Conservation (phyloP, 2,797 vertebrate species). For the Thamnophis elegans region DNA sequence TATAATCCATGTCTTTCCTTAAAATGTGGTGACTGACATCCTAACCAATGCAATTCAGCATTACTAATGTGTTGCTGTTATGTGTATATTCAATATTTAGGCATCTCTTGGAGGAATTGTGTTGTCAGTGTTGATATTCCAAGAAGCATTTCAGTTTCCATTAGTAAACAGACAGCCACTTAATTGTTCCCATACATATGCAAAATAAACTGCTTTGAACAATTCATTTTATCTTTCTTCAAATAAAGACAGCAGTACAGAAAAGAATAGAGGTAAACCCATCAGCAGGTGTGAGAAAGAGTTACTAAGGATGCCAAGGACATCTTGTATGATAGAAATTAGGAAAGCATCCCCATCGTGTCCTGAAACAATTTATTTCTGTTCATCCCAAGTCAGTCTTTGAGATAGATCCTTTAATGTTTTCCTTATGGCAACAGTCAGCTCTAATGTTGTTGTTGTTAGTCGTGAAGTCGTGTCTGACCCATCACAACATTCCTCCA, state of each 20-base stretch:
- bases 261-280: rapidly evolving
- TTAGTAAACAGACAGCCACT: not conserved
- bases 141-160: conserved; percentile 26
- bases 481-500: too few species aligned
- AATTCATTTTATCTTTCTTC: not conserved
- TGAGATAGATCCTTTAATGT: not conserved
- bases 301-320: conserved; percentile 4
- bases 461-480: too few species aligned
- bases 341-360: not conserved
- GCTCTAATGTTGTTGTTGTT: not conserved
- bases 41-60: not conserved
- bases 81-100: conserved; percentile 26
- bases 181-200: conserved; percentile 1
- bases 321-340: conserved; percentile 2
- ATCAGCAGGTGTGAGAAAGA: not conserved
- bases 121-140: not conserved
- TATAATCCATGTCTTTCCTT: not conserved
- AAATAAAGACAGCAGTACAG: not conserved
- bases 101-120: conserved; percentile 11
- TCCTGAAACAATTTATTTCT: not conserved
- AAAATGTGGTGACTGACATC: not conserved
- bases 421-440: not conserved
- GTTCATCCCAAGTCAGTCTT: not conserved
- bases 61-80: conserved; percentile 28
- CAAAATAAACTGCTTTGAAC: not conserved